Evolutionary conservation across 2,797 vertebrate genomes (phyloP).

Genomic region (Dromococcyx pavoninus): DNA sequence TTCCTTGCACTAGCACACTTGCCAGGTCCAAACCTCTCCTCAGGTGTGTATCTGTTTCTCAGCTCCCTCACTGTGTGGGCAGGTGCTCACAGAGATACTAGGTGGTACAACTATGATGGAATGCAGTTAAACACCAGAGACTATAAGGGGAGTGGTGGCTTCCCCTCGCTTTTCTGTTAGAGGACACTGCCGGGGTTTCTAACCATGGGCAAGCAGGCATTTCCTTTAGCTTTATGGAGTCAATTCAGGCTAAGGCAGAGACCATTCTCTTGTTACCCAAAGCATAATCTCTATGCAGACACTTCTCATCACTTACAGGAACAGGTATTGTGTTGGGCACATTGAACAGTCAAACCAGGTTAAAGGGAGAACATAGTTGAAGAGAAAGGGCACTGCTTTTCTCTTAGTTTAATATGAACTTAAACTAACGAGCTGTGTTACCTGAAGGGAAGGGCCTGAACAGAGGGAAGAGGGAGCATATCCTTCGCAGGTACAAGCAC

Average conservation of each 20-base stretch:
- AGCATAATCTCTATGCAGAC: too few species aligned
- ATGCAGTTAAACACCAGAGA: background rate
- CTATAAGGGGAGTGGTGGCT: background rate
- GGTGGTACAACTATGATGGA: background rate
- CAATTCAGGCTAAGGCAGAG: background rate
- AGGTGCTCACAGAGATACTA: background rate
- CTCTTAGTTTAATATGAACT: background rate
- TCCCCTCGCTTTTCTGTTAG: background rate
- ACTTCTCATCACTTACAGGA: background rate
- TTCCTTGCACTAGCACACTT: background rate
- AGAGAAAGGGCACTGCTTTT: background rate
- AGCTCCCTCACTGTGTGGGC: background rate
- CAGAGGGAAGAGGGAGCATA: background rate
- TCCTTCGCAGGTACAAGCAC: background rate
- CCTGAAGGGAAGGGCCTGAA: background rate
- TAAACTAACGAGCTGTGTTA: background rate
- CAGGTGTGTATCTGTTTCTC: background rate
- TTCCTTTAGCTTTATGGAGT: background rate
- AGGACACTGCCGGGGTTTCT: background rate
- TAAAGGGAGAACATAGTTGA: background rate
- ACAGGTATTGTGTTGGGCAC: background rate
- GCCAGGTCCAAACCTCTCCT: background rate
- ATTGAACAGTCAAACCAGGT: background rate
- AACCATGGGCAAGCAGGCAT: accelerated
- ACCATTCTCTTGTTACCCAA: background rate